Base-by-base conservation (phyloP, 2,888 invertebrate species). In the Pachydiplax longipennis region DNA sequence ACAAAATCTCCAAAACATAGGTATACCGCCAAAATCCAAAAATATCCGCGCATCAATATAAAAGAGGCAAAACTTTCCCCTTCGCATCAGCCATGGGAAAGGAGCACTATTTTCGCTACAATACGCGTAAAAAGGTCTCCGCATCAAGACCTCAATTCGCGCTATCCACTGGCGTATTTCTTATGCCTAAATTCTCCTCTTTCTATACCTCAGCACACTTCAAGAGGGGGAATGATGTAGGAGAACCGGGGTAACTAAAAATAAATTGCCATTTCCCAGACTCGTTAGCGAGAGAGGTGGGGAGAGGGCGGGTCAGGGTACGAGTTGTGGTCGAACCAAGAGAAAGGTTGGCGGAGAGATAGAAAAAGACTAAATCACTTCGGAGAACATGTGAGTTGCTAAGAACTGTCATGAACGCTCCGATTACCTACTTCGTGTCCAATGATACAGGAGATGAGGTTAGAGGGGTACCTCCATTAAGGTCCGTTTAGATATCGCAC, bases 181-280 rank as follows among this genome's bases (percentile, higher is more conserved):
- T 73, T 31, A 25, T 31, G 73, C 73, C 61, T 61, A 35, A 53
- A 61, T 61, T n/a, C 18, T 35, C 58, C 48, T 82, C 35, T 61
- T 61, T 37, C 61, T 58, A 5, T 53, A 25, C 53, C 58, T 31
- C 15, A 8, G 53, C 83, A 35, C 25, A 87, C 61, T 35, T 37
- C n/a, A 61, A 61, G 87, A 87, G 31, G 87, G 87, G 87, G 58
- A 37, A 87, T 37, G 22, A 53, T 87, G 87, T 61, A 58, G 87
- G 58, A 87, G 87, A 87, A 87, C 87, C 61, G 87, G 87, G 61
- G 61, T 87, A 35, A 58, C 87, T 87, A 87, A 87, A 87, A 87
- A 87, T 87, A 87, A 87, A 87, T 87, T 61, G 87, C 87, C 87
- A 87, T 87, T 87, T 87, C 87, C 87, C 87, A 61, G 87, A 87